Base-by-base conservation (phyloP, 2,888 invertebrate genomes). In the Pinctada fucata region DNA sequence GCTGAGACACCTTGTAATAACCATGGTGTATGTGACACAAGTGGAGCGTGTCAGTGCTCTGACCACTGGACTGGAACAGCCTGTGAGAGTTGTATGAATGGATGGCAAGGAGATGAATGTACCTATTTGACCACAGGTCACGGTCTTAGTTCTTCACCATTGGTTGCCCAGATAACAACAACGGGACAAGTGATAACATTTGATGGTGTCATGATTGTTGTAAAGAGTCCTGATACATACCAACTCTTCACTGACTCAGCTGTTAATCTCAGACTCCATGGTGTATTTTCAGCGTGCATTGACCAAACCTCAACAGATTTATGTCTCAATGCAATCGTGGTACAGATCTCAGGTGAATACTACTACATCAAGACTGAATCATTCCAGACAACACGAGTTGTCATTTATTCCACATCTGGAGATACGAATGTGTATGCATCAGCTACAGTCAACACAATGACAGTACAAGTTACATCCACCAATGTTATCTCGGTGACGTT, bases 81-180 rank as follows among this genome's bases (percentile, higher is more conserved):
- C 16, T 88, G 88, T 78, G 71, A 81, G 31, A 31, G 74, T 1
- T 89, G 88, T 82, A 78, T 76, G 4, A 68, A 78, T 8, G 82
- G 82, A 8, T 88, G 88, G 88, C 52, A 78, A 45, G 88, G 87
- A 31, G 75, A 78, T 2, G 86, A 86, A n/a, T 89, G 88, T 75
- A 72, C 87, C 16, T 70, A 86, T 10, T 77, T 79, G 66, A 70
- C 79, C 8, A 69, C 78, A 10, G 81, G 79, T 72, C 76, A 78
- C 50, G 76, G 79, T 31, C 49, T 81, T 2, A 77, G 65, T 47
- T 77, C 73, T 10, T 67, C 75, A 3, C 80, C 47, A 10, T 81
- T 86, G 2, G 83, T 86, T 2, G 85, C 84, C n/a, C 87, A 87
- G 75, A 79, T 87, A 3, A 83, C 82, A 6, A 49, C 82, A 6